A percentile compares a stretch with the other conserved stretches of the same genome.
Evolutionary conservation across 2,113 vertebrate genomes (phyloP).

Genomic region (Xenopus tropicalis): UCB_Xtro_10.0 CM004443.2:44960501-44961000

Average conservation of each 20-base stretch:
- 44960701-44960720: slow-evolving; percentile 87
- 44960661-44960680: slow-evolving; percentile 86
- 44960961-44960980: slow-evolving; percentile 92
- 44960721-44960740: slow-evolving; percentile 84
- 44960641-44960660: slow-evolving; percentile 93
- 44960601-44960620: slow-evolving; percentile 91
- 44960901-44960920: slow-evolving; percentile 87
- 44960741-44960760: slow-evolving; percentile 78
- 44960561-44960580: slow-evolving; percentile 86
- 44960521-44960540: slow-evolving; percentile 96
- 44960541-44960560: slow-evolving; percentile 96
- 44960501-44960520: slow-evolving; percentile 87
- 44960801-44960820: slow-evolving; percentile 87
- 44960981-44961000: slow-evolving; percentile 95
- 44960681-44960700: slow-evolving; percentile 90
- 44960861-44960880: slow-evolving; percentile 86
- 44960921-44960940: slow-evolving; percentile 89
- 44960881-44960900: slow-evolving; percentile 89
- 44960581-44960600: slow-evolving; percentile 98
- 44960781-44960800: slow-evolving; percentile 81
- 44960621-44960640: slow-evolving; percentile 96
- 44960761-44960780: slow-evolving; percentile 86
- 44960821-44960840: slow-evolving; percentile 90
- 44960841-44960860: slow-evolving; percentile 85
- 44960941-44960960: slow-evolving; percentile 98